phyloP scores from a whole-genome alignment of 2,113 vertebrate species.

The Corvus cornix region DNA sequence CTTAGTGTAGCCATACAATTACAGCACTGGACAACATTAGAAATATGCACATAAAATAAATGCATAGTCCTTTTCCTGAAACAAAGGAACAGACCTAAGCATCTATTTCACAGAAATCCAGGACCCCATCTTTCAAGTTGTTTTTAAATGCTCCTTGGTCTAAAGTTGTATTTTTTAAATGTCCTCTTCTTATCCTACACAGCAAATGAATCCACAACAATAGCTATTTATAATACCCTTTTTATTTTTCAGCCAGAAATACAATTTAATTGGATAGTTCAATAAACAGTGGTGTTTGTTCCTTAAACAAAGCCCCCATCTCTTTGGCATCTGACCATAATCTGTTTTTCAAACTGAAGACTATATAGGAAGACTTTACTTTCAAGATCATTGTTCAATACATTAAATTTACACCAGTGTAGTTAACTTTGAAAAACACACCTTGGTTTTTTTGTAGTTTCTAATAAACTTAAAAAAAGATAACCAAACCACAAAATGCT shows the following conservation, averaged over 20 bases:
- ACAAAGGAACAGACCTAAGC: background rate
- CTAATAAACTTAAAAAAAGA: slow-evolving; percentile 30
- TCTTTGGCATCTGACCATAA: slow-evolving; percentile 77
- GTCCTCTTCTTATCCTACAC: background rate
- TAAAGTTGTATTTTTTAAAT: background rate
- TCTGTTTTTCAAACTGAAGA: slow-evolving; percentile 68
- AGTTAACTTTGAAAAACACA: slow-evolving; percentile 62
- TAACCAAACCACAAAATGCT: background rate
- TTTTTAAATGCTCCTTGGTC: background rate
- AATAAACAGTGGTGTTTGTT: slow-evolving; percentile 69
- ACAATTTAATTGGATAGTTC: slow-evolving; percentile 68
- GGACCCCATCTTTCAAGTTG: background rate
- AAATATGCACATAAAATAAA: background rate
- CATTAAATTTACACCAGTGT: slow-evolving; percentile 65
- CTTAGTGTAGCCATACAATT: background rate
- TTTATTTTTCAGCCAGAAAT: slow-evolving; percentile 79
- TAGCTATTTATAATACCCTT: slow-evolving; percentile 48
- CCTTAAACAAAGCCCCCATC: slow-evolving; percentile 62
- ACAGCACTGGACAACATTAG: background rate
- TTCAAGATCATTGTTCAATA: slow-evolving; percentile 58
- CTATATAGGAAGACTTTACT: slow-evolving; percentile 66
- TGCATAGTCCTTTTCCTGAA: background rate
- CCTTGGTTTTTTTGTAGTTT: slow-evolving; percentile 9
- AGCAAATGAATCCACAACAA: slow-evolving; percentile 59
- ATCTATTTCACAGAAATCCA: background rate